Percentiles rank a stretch among this genome's conserved stretches.
These are phyloP conservation scores for Lethocerus indicus DNA, from an alignment of 1,140 invertebrate genomes.

Conservation along the genomic window DNA sequence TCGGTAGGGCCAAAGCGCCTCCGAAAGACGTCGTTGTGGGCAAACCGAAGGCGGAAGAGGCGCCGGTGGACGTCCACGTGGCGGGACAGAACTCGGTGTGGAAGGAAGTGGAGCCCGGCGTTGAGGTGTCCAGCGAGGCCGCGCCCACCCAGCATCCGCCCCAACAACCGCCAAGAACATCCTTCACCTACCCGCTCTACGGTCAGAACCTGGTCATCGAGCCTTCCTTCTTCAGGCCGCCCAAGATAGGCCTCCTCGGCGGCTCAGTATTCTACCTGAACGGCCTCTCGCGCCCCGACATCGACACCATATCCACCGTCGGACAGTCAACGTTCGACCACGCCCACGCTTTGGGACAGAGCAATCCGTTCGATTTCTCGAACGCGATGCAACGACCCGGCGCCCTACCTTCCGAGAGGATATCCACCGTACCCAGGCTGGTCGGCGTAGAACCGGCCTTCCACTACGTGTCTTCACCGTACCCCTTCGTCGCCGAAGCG, in stretches of 20 bases:
- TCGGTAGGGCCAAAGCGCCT: conserved; percentile 4
- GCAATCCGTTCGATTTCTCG: conserved; percentile 15
- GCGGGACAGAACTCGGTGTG: conserved; percentile 13
- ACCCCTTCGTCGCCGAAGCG: no score
- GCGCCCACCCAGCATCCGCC: neutral
- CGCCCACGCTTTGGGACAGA: conserved; percentile 11
- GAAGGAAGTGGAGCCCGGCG: conserved; percentile 14
- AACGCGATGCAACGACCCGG: conserved; percentile 11
- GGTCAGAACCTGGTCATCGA: no score
- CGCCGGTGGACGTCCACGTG: conserved; percentile 7
- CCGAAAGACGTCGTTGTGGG: conserved; percentile 7
- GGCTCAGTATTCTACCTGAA: no score
- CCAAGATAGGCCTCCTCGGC: no score
- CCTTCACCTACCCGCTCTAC: no score
- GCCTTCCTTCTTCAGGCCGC: no score
- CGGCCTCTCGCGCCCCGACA: no score
- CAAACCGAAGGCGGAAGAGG: conserved; percentile 6
- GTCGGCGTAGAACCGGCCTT: no score
- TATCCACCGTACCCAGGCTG: neutral
- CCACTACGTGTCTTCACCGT: no score
- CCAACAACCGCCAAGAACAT: no score
- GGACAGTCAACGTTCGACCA: conserved; percentile 13
- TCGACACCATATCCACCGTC: neutral
- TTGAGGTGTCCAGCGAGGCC: conserved; percentile 14
- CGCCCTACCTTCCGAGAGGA: neutral